Conservation (phyloP, 53 echinoderm and acorn worm genomes). For the Zoroaster sp. region DNA sequence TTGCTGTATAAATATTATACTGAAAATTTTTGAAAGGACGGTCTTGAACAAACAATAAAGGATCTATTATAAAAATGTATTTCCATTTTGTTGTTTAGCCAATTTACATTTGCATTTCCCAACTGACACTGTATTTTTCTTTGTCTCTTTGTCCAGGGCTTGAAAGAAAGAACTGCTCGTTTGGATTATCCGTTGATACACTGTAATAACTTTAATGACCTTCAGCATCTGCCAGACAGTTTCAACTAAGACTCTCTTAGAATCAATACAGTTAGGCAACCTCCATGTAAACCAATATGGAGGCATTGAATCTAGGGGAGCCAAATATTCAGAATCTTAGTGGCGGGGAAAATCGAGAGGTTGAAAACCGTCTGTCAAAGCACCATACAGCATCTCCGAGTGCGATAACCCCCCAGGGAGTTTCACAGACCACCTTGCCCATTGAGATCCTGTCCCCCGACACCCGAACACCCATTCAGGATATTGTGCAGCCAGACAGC, state of each 20-base stretch:
- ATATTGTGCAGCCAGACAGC: conserved; percentile 67
- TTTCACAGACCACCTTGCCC: conserved; percentile 25
- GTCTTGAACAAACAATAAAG: too few species aligned
- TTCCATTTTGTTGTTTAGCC: too few species aligned
- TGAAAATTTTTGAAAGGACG: too few species aligned
- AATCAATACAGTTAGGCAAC: not conserved
- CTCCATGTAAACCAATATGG: not conserved
- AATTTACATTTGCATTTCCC: too few species aligned
- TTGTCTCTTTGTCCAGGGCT: too few species aligned
- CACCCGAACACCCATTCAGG: conserved; percentile 33
- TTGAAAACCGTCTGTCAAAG: conserved; percentile 35
- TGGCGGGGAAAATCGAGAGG: conserved; percentile 25
- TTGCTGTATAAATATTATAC: too few species aligned
- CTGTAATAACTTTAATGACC: too few species aligned
- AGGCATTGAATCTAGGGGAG: conserved; percentile 32
- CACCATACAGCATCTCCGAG: not conserved
- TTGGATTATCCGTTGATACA: too few species aligned
- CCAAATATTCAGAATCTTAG: conserved; percentile 32
- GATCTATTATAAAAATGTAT: too few species aligned
- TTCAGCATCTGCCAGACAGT: not conserved
- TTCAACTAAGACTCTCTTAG: not conserved
- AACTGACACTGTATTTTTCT: too few species aligned
- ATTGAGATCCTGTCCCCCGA: conserved; percentile 24
- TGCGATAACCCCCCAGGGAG: not conserved
- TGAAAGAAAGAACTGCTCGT: too few species aligned